phyloP scores from a whole-genome alignment of 2,888 invertebrate species.

The Idaea biselata region DNA sequence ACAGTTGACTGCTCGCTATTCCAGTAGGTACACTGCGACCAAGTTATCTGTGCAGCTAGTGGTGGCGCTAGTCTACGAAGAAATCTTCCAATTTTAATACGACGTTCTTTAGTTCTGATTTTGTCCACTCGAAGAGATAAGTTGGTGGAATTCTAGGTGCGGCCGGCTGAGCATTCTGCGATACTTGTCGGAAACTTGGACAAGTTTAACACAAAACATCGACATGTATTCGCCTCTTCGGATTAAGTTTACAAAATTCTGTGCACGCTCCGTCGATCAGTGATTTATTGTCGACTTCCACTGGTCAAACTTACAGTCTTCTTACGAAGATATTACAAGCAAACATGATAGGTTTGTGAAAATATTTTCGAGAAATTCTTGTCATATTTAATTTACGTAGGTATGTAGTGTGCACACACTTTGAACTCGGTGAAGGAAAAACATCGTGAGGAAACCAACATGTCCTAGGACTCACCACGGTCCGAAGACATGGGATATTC shows the following conservation, averaged over 20 bases:
- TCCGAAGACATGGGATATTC: too few species aligned
- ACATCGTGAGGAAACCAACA: too few species aligned
- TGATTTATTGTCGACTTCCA: slow-evolving; percentile 44
- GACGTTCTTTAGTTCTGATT: not conserved
- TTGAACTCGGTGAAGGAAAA: too few species aligned
- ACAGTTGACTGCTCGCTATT: slow-evolving; percentile 53
- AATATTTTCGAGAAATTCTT: not conserved
- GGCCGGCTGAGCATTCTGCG: slow-evolving; percentile 42
- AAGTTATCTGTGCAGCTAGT: too few species aligned
- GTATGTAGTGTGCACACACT: not conserved
- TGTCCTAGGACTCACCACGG: too few species aligned
- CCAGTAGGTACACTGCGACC: slow-evolving; percentile 29
- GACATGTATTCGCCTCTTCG: slow-evolving; percentile 47
- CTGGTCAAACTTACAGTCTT: slow-evolving; percentile 18
- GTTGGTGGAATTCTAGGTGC: not conserved
- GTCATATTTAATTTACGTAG: not conserved
- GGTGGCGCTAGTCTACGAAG: not conserved
- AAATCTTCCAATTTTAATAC: not conserved
- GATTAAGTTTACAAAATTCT: slow-evolving; percentile 57
- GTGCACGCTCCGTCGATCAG: slow-evolving; percentile 41
- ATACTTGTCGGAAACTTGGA: slow-evolving; percentile 50
- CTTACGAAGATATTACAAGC: not conserved
- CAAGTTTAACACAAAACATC: slow-evolving; percentile 51
- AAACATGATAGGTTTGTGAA: not conserved
- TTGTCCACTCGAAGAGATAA: not conserved